A percentile compares a stretch with the other conserved stretches of the same genome.
Conservation (phyloP, 2,888 invertebrate species). For the Hydropsyche betteni region DNA sequence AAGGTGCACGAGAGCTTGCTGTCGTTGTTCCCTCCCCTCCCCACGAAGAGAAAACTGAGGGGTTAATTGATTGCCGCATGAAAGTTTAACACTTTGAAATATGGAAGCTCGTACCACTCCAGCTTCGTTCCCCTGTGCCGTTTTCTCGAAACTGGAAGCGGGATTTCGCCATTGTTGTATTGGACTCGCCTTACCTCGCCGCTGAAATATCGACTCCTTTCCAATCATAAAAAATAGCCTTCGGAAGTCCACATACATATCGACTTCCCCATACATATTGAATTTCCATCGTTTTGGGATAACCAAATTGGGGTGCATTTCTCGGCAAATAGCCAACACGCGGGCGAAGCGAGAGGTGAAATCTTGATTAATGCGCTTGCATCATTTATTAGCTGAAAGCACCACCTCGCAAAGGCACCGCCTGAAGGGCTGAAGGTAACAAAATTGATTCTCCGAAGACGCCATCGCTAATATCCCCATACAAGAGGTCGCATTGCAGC, state of each 20-base stretch:
- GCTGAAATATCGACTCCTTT: slow-evolving; percentile 13
- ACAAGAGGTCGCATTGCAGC: slow-evolving; percentile 13
- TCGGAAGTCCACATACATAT: too few relatives aligned
- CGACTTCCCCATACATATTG: neutral
- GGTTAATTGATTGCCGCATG: slow-evolving; percentile 52
- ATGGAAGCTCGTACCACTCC: slow-evolving; percentile 39
- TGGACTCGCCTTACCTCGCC: slow-evolving; percentile 2
- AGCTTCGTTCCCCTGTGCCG: neutral
- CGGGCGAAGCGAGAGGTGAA: neutral
- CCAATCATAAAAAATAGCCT: neutral
- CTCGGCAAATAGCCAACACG: neutral
- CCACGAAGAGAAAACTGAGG: slow-evolving; percentile 44
- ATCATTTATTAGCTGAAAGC: slow-evolving; percentile 32
- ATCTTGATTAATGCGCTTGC: slow-evolving; percentile 31
- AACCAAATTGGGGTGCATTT: slow-evolving; percentile 1
- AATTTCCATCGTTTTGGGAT: neutral
- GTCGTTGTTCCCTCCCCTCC: slow-evolving; percentile 1
- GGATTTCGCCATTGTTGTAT: slow-evolving; percentile 18
- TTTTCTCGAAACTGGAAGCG: neutral
- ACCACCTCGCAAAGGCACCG: neutral
- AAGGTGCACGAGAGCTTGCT: slow-evolving; percentile 45
- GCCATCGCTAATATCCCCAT: neutral
- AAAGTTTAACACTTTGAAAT: slow-evolving; percentile 52
- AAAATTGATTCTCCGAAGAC: slow-evolving; percentile 32
- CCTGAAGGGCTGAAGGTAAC: slow-evolving; percentile 8